Conservation (phyloP, 2,888 invertebrate genomes). For the Leucophenga maculata region DNA sequence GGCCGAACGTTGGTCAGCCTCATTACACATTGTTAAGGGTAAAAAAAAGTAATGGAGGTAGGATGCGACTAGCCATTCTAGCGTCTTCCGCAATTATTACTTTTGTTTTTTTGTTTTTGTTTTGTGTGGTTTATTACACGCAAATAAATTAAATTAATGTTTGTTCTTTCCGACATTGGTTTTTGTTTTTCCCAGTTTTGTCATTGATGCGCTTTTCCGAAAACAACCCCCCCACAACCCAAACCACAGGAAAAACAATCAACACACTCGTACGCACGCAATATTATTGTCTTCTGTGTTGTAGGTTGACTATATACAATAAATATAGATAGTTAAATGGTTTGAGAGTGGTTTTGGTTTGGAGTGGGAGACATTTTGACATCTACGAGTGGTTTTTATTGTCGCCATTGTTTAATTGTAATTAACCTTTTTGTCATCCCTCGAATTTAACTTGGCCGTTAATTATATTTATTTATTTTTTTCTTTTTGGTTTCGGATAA, state of each 20-base stretch:
- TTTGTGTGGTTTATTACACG: slow-evolving; percentile 65
- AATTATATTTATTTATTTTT: background rate
- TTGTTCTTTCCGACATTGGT: slow-evolving; percentile 38
- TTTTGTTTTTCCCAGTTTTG: slow-evolving; percentile 1
- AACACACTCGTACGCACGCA: too few relatives aligned
- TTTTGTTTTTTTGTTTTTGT: slow-evolving; percentile 1
- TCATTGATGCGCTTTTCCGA: background rate
- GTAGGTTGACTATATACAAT: too few relatives aligned
- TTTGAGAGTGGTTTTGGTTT: background rate
- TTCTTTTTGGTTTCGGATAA: background rate
- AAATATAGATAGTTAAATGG: too few relatives aligned
- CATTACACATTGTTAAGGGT: slow-evolving; percentile 5
- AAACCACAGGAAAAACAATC: too few relatives aligned
- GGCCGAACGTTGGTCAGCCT: slow-evolving; percentile 6
- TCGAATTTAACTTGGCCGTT: background rate
- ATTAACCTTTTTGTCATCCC: slow-evolving; percentile 19
- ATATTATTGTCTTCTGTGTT: too few relatives aligned
- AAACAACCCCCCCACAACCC: slow-evolving; percentile 1
- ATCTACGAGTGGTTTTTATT: slow-evolving; percentile 12
- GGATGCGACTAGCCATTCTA: background rate
- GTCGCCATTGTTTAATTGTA: slow-evolving; percentile 8
- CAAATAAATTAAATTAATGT: slow-evolving; percentile 64
- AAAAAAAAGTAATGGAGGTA: too few relatives aligned
- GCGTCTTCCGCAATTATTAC: background rate
- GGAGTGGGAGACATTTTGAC: slow-evolving; percentile 9